These are phyloP conservation scores for Apteryx owenii DNA, from an alignment of 2,113 vertebrate species.

Conservation along the genomic window DNA sequence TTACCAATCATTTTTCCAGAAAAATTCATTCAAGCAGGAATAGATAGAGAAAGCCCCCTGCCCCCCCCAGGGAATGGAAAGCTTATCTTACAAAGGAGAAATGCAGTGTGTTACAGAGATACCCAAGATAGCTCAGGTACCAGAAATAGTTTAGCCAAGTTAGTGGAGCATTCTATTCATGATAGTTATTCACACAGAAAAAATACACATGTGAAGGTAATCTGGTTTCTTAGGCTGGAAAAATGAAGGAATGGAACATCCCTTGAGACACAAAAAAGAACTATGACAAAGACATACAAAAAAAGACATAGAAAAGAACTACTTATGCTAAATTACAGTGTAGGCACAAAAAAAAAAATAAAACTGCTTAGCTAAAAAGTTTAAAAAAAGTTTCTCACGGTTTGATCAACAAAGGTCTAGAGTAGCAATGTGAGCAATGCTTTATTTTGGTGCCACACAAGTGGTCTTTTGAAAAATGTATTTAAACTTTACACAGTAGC, in stretches of 20 bases:
- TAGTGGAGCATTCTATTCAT: neutral
- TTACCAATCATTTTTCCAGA: neutral
- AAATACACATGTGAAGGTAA: neutral
- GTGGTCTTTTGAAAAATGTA: neutral
- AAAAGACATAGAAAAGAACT: neutral
- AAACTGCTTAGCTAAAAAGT: neutral
- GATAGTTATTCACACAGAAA: neutral
- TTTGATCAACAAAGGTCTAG: neutral
- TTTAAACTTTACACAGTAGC: neutral
- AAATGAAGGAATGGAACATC: neutral
- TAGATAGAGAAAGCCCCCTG: neutral
- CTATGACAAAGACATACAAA: neutral
- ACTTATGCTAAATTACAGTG: neutral
- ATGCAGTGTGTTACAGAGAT: neutral
- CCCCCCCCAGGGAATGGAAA: neutral
- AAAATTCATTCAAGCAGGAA: neutral
- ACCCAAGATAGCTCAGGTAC: neutral
- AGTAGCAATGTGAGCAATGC: neutral
- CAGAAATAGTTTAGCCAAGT: neutral
- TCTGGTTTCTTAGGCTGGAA: neutral
- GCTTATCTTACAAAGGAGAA: neutral
- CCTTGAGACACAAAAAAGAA: neutral
- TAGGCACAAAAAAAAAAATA: neutral
- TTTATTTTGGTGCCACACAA: neutral
- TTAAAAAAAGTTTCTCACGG: neutral